Evolutionary conservation across 2,797 vertebrate species (phyloP), one percentile per base, ranked within the genome.

Genomic region (Parauchenoglanis ngamensis): DNA sequence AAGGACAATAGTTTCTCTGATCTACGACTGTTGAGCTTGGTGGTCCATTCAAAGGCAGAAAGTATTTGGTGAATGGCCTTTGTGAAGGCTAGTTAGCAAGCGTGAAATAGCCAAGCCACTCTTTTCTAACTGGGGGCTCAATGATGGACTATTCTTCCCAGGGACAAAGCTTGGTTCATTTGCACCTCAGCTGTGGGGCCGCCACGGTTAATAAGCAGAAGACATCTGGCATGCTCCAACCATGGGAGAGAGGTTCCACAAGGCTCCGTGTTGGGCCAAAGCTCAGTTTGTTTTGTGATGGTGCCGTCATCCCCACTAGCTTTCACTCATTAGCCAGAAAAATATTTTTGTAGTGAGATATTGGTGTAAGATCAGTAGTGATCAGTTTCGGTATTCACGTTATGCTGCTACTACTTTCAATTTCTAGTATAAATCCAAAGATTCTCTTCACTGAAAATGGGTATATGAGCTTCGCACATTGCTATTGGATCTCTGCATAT

Each of bases 161-260:
- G 86, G 92, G 95, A 95, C 96, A 96, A 95, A 92, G 94, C 88
- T 92, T 91, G 94, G 93, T 96, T 96, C 94, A 95, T 95, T 92
- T 94, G 92, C 94, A 95, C 94, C 95, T 95, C 93, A 95, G 94
- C 94, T 94, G 94, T 94, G 92, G 82, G 84, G 88, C 87, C 89
- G 85, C 84, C 90, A 93, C 91, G 92, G 92, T 93, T 92, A 92
- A 92, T 91, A 94, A 94, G 94, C 93, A 94, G 94, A 93, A 95
- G 95, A 95, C 96, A 96, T 96, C 96, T 96, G 95, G 94, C 93
- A 94, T 95, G 94, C 92, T 92, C 88, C 88, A 93, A 52, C 91
- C 89, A 88, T 84, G 57, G 79, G 80, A 57, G 81, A 83, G 83
- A 83, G 87, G 85, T 88, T 85, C 76, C 81, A 77, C 52, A 75